A percentile compares a stretch with the other conserved stretches of the same genome.
Conservation (phyloP, 2,888 invertebrate species). For the Nomada flava region DNA sequence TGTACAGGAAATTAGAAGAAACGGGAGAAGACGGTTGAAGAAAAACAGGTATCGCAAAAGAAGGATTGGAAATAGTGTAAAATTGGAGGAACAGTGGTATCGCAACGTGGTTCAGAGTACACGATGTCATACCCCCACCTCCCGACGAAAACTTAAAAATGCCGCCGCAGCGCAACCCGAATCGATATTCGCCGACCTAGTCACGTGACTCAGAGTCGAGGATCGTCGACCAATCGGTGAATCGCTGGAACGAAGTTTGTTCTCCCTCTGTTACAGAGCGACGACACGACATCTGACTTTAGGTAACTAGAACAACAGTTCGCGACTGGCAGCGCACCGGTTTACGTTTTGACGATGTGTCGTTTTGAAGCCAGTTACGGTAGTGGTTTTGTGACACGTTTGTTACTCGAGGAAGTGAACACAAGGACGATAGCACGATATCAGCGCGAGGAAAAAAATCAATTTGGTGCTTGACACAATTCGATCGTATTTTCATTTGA, state of each 20-base stretch:
- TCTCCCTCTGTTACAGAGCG: conserved; percentile 69
- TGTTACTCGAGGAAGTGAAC: conserved; percentile 43
- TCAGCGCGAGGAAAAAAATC: conserved; percentile 31
- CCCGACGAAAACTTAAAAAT: conserved; percentile 89
- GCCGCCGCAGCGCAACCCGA: conserved; percentile 91
- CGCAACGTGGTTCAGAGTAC: conserved; percentile 72
- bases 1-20: background rate
- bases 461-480: conserved; percentile 37
- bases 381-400: conserved; percentile 79
- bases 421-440: conserved; percentile 31
- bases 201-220: conserved; percentile 85
- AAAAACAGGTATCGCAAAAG: conserved; percentile 20
- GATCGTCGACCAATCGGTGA: conserved; percentile 80
- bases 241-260: conserved; percentile 52
- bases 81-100: conserved; percentile 52
- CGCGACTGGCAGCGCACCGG: conserved; percentile 80
- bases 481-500: conserved; percentile 30
- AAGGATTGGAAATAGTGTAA: conserved; percentile 17
- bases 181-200: conserved; percentile 88
- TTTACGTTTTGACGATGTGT: conserved; percentile 78
- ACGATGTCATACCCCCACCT: conserved; percentile 77
- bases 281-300: conserved; percentile 71
- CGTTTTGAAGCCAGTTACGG: conserved; percentile 84
- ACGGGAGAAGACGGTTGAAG: background rate
- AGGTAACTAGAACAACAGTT: conserved; percentile 74